A percentile compares a stretch with the other conserved stretches of the same genome.
phyloP scores from a whole-genome alignment of 2,888 invertebrate species.

The Lasioglossum lativentre region DNA sequence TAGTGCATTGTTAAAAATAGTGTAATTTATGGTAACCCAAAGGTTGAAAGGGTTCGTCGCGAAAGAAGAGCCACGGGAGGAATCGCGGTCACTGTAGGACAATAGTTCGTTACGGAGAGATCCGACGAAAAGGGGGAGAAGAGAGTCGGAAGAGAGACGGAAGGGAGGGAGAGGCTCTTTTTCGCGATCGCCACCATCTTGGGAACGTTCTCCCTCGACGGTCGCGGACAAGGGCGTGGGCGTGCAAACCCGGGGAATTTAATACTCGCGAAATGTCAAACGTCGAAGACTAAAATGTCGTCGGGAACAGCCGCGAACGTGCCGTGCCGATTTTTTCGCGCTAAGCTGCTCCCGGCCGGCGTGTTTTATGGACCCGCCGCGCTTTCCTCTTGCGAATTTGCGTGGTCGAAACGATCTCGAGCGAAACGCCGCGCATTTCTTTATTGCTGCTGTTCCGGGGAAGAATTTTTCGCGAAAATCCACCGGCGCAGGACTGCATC shows the following conservation, averaged over 20 bases:
- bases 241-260: constrained; percentile 71
- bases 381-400: constrained; percentile 10
- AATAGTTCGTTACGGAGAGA: constrained; percentile 69
- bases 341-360: constrained; percentile 8
- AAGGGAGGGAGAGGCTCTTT: constrained; percentile 44
- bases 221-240: constrained; percentile 67
- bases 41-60: constrained; percentile 1
- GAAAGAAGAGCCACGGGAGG: constrained; percentile 50
- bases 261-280: constrained; percentile 79
- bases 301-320: constrained; percentile 27
- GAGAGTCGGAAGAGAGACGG: neutral
- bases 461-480: neutral
- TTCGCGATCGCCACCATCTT: constrained; percentile 64
- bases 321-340: constrained; percentile 24
- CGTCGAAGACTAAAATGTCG: constrained; percentile 76
- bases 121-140: constrained; percentile 15
- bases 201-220: constrained; percentile 65
- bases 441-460: neutral
- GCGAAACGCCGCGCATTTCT: neutral
- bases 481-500: neutral
- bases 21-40: neutral
- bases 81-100: constrained; percentile 69
- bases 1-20: too few relatives aligned
- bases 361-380: constrained; percentile 16
- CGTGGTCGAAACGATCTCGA: neutral